Base-by-base conservation (phyloP, 1,140 invertebrate species). In the Pissodes strobi region DNA sequence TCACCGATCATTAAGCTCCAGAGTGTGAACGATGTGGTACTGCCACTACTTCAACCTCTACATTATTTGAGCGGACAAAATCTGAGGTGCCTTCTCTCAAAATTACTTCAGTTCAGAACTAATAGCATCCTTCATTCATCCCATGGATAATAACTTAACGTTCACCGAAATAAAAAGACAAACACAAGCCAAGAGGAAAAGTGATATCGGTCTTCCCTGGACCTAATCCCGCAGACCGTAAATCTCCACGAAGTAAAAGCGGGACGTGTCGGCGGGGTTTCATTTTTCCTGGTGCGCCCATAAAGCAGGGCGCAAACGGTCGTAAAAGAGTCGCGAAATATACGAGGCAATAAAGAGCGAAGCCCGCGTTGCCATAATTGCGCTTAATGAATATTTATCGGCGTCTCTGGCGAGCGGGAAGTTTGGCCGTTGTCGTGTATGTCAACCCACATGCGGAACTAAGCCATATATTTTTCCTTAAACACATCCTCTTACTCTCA, bases 341-440 rank as follows among this genome's bases (percentile, higher is more conserved):
- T 58, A 58, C 55, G 55, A 58, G 55, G 55, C 55, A 58, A 58
- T 58, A 58, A 58, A 58, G 55, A 56, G 55, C 39, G 38, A 21
- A 25, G 41, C 38, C 55, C 41, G 55, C 55, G 55, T 37, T 45
- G 55, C 55, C 55, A 46, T 58, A 58, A 58, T 58, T 58, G 55
- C 55, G 21, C 23, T 46, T 58, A 58, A 58, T 58, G 55, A 58
- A 58, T 58, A 58, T 58, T 58, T 58, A 58, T 56, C 17, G 52
- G 34, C 52, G 34, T 52, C 49, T n/a, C 25, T 17, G 13, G 22
- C 30, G 22, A 19, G 46, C 46, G 12, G 9, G 13, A 15, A 48
- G 45, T 48, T 37, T 13, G 9, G 30, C 13, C 13, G 30, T 37
- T 37, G 30, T 37, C 30, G 30, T 2, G 9, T 17, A 45, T 4